Conservation (phyloP, 2,797 vertebrate genomes). For the Phalanger gymnotis region DNA sequence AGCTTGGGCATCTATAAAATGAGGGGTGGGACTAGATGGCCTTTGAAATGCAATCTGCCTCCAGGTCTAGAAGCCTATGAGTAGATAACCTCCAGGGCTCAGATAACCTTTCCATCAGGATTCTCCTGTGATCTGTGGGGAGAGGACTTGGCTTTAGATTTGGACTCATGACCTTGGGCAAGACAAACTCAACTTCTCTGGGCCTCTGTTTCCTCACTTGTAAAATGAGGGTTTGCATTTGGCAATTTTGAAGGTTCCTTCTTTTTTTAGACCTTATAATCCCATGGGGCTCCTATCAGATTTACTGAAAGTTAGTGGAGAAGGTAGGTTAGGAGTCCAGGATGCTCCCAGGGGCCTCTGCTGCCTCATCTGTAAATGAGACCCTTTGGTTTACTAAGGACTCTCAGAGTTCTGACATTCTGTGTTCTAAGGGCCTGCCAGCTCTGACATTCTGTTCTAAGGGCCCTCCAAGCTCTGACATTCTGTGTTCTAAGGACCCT, state of each 20-base stretch:
- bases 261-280: background rate
- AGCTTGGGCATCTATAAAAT: background rate
- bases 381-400: no score
- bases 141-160: background rate
- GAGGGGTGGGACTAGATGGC: background rate
- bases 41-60: background rate
- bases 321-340: background rate
- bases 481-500: no score
- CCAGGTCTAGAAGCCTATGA: background rate
- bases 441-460: no score
- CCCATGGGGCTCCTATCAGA: background rate
- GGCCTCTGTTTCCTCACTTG: background rate
- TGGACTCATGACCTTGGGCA: background rate
- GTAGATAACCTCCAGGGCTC: background rate
- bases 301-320: background rate
- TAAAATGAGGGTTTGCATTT: background rate
- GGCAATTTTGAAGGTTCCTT: background rate
- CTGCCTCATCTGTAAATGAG: no score
- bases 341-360: background rate
- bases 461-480: no score
- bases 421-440: no score
- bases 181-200: background rate
- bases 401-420: background rate
- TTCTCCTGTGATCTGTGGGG: no score
- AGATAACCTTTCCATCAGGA: background rate